Conservation (phyloP, 2,888 invertebrate genomes). For the Catonia carolina region DNA sequence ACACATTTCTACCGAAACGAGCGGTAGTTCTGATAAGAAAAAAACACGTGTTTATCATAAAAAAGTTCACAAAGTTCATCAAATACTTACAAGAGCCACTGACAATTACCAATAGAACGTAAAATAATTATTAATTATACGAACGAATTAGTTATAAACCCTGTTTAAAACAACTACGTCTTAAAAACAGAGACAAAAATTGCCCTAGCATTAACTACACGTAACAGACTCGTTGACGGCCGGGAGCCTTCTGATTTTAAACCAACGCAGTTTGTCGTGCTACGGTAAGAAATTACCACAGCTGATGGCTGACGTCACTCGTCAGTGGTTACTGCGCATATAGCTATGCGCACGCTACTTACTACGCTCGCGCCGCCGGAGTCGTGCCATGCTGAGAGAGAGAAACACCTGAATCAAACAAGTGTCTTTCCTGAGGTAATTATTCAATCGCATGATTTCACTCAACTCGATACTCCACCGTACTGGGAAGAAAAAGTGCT, state of each 20-base stretch:
- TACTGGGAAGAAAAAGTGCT: too few species aligned
- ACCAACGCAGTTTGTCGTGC: constrained; percentile 1
- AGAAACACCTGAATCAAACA: constrained; percentile 2
- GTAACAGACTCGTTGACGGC: not conserved
- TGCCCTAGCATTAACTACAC: not conserved
- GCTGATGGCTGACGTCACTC: constrained; percentile 5
- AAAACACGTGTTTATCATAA: too few species aligned
- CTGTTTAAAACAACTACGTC: constrained; percentile 1
- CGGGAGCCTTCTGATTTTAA: constrained; percentile 3
- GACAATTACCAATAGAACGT: too few species aligned
- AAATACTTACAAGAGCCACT: too few species aligned
- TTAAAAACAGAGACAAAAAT: not conserved
- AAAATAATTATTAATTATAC: too few species aligned
- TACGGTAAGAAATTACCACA: not conserved
- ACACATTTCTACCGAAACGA: too few species aligned
- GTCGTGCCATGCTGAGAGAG: not conserved
- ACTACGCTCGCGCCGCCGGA: not conserved
- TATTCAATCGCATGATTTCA: too few species aligned
- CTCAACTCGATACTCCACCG: too few species aligned
- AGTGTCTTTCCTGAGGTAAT: constrained; percentile 4
- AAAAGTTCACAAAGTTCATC: too few species aligned
- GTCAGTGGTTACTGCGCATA: not conserved
- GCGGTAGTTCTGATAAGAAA: too few species aligned
- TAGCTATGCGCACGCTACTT: not conserved
- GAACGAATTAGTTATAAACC: too few species aligned